A percentile compares a stretch with the other conserved stretches of the same genome.
Evolutionary conservation across 1,140 invertebrate genomes (phyloP).

Genomic region (Sminthurides bifidus): DNA sequence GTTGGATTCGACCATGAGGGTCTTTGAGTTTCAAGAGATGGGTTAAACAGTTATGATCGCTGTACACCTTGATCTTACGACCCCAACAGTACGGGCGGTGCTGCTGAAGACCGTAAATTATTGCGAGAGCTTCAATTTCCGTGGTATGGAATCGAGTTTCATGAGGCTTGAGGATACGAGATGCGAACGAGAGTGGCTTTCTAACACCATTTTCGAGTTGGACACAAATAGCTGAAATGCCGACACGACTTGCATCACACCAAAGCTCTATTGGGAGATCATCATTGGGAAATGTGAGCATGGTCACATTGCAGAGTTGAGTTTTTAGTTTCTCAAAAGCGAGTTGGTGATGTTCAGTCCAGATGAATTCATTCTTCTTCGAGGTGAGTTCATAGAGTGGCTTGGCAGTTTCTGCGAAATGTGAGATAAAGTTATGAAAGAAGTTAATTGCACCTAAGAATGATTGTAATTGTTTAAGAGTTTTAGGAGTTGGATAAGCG

Average conservation of each 20-base stretch:
- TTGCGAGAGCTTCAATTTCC: neutral
- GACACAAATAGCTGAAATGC: slow-evolving; percentile 33
- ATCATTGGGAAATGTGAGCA: slow-evolving; percentile 29
- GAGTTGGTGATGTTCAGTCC: slow-evolving; percentile 34
- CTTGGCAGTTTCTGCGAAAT: slow-evolving; percentile 24
- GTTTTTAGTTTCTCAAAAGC: slow-evolving; percentile 36
- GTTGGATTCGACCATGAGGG: neutral
- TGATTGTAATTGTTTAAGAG: slow-evolving; percentile 2
- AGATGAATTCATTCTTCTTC: slow-evolving; percentile 36
- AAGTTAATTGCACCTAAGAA: slow-evolving; percentile 27
- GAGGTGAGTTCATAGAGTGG: slow-evolving; percentile 22
- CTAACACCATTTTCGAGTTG: slow-evolving; percentile 32
- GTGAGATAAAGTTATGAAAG: slow-evolving; percentile 35
- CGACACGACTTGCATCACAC: slow-evolving; percentile 32
- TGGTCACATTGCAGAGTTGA: slow-evolving; percentile 24
- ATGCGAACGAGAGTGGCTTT: slow-evolving; percentile 33
- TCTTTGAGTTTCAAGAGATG: neutral
- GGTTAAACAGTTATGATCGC: neutral
- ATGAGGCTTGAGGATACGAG: slow-evolving; percentile 28
- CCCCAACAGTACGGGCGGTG: neutral
- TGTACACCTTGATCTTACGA: neutral
- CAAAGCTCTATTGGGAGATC: slow-evolving; percentile 12
- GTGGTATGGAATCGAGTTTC: slow-evolving; percentile 3
- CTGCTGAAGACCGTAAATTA: neutral
- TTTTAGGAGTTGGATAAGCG: slow-evolving; percentile 30